Percentiles rank a stretch among this genome's conserved stretches.
phyloP scores from a whole-genome alignment of 2,113 vertebrate genomes.

The Rhinopithecus roxellana region DNA sequence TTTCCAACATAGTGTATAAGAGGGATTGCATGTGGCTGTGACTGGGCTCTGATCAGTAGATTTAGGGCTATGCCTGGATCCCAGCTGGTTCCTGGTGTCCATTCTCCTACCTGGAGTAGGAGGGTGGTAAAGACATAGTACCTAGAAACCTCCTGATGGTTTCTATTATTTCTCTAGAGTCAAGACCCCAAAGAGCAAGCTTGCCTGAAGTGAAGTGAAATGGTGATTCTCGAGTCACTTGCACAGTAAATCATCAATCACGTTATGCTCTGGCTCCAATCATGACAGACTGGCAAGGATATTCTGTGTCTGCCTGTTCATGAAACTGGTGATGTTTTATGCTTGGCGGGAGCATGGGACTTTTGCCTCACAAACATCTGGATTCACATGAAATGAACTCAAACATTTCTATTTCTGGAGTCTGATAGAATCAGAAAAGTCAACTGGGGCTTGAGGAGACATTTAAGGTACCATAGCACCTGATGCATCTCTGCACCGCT shows the following conservation, averaged over 20 bases:
- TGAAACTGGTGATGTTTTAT: not conserved
- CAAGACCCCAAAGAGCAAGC: not conserved
- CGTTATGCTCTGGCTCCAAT: fast-evolving
- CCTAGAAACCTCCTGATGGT: not conserved
- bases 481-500: fast-evolving
- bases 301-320: not conserved
- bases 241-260: not conserved
- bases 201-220: too few relatives aligned
- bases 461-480: fast-evolving
- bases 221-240: not conserved
- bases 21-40: not conserved
- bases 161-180: not conserved
- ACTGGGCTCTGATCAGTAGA: not conserved
- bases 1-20: not conserved
- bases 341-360: not conserved
- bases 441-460: not conserved
- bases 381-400: not conserved
- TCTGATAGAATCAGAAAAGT: not conserved
- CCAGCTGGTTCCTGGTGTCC: not conserved
- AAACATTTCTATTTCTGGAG: not conserved
- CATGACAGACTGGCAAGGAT: not conserved
- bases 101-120: not conserved
- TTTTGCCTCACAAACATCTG: not conserved
- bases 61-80: not conserved
- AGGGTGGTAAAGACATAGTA: not conserved